Evolutionary conservation across 2,797 vertebrate genomes (phyloP), one percentile per base, ranked within the genome.

Genomic region (Labeo calbasu): DNA sequence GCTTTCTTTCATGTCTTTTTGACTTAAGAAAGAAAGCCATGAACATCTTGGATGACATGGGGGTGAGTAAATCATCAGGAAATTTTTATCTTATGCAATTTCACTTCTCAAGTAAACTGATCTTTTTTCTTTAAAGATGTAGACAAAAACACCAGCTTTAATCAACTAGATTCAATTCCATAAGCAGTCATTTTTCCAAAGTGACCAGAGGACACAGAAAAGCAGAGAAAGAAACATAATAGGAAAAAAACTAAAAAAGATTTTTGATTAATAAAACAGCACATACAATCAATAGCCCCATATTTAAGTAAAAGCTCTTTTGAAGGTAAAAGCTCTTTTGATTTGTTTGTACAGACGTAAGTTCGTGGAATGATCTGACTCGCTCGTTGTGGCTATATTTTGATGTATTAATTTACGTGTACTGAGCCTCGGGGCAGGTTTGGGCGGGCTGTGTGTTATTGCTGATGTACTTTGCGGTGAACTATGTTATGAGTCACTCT

Each of bases 341-440:
- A n/a, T 61, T 86, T 76, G 69, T 65, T 79, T 50, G 66, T 11
- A 43, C 28, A 9, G 25, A 68, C 71, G 19, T 19, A 69, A 40
- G 51, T n/a, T 69, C 48, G 17, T 48, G n/a, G 23, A 73, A 70
- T 81, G 65, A 81, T 72, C 48, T 6, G 66, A 43, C 51, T 14
- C 11, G 21, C 61, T 50, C 63, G 65, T 51, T 63, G 73, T 57
- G 23, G 25, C 85, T 83, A 70, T 48, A 77, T n/a, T 75, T 65
- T 77, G 83, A 81, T 73, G 69, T 79, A 85, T 75, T 88, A 81
- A 86, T 88, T 87, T 84, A 65, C 23, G 78, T 75, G 84, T 48
- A 87, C 59, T 78, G 69, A 51, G 59, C 81, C 81, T 65, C 69
- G 2, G 78, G 85, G 53, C 69, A 82, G 83, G 80, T 65, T 87